phyloP scores from a whole-genome alignment of 2,797 vertebrate genomes.

The Loriculus beryllinus region DNA sequence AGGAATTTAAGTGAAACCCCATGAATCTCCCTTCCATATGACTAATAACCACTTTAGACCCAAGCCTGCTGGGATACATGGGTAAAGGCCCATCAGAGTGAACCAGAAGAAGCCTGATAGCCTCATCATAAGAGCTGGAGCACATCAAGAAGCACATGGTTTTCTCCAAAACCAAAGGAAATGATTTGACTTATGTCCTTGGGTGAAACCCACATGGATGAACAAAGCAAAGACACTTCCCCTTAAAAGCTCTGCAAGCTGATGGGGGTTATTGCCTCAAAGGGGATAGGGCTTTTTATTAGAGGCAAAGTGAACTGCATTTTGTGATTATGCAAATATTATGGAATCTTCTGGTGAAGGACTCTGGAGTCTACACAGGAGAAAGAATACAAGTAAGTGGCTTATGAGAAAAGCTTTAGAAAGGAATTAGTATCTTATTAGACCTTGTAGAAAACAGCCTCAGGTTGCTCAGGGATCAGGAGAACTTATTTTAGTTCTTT shows the following conservation, averaged over 20 bases:
- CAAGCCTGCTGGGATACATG: accelerated
- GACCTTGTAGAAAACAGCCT: not conserved
- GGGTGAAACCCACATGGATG: not conserved
- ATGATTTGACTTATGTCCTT: accelerated
- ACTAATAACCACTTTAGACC: not conserved
- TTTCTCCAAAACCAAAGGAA: not conserved
- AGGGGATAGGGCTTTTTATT: not conserved
- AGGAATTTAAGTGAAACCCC: not conserved
- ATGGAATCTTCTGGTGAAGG: not conserved
- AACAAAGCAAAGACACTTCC: not conserved
- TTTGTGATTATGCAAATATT: not conserved
- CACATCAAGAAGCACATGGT: accelerated
- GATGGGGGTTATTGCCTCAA: not conserved
- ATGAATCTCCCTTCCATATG: not conserved
- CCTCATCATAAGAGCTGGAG: not conserved
- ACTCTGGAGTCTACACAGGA: not conserved
- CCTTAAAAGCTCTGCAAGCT: not conserved
- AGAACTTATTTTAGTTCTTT: not conserved
- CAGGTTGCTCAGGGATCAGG: not conserved
- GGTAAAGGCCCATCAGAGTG: not conserved
- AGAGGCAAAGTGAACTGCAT: accelerated
- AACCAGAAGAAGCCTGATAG: not conserved
- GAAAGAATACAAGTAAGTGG: not conserved
- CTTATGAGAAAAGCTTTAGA: not conserved
- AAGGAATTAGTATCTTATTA: not conserved